A percentile compares a stretch with the other conserved stretches of the same genome.
These are phyloP conservation scores for Oryzaephilus surinamensis DNA, from an alignment of 1,140 invertebrate species.

Conservation along the genomic window DNA sequence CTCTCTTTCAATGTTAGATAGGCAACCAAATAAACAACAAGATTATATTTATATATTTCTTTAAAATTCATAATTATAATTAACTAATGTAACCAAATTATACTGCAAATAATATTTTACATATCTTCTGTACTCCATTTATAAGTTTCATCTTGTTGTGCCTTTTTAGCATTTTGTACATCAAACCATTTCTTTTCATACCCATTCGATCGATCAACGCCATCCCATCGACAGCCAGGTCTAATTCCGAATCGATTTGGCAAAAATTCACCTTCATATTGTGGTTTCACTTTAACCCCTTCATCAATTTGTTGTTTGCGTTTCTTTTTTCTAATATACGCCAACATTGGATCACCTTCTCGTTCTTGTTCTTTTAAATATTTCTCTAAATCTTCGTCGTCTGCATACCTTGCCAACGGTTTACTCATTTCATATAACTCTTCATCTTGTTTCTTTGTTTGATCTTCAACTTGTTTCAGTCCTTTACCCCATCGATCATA, in stretches of 20 bases:
- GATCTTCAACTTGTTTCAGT: slow-evolving; percentile 69
- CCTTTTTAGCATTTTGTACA: slow-evolving; percentile 62
- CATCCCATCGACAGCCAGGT: slow-evolving; percentile 96
- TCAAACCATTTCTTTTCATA: slow-evolving; percentile 89
- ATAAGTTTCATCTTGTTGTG: slow-evolving; percentile 76
- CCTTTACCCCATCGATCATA: slow-evolving; percentile 84
- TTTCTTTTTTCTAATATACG: slow-evolving; percentile 73
- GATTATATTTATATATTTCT: no score
- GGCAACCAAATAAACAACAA: no score
- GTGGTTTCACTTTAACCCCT: slow-evolving; percentile 49
- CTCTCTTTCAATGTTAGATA: no score
- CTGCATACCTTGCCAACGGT: slow-evolving; percentile 73
- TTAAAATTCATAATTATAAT: no score
- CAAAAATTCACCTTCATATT: slow-evolving; percentile 69
- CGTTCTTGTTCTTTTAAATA: slow-evolving; percentile 63
- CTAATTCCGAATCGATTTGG: slow-evolving; percentile 86
- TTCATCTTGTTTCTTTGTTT: slow-evolving; percentile 52
- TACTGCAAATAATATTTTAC: no score
- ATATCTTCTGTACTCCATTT: slow-evolving; percentile 94
- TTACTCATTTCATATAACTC: slow-evolving; percentile 78
- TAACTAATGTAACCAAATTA: no score
- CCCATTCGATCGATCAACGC: slow-evolving; percentile 93
- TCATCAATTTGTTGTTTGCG: slow-evolving; percentile 41
- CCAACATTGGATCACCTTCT: slow-evolving; percentile 87
- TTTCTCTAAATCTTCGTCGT: slow-evolving; percentile 80